Base-by-base conservation (phyloP, 1,140 invertebrate species). In the Trichogramma pretiosum region DNA sequence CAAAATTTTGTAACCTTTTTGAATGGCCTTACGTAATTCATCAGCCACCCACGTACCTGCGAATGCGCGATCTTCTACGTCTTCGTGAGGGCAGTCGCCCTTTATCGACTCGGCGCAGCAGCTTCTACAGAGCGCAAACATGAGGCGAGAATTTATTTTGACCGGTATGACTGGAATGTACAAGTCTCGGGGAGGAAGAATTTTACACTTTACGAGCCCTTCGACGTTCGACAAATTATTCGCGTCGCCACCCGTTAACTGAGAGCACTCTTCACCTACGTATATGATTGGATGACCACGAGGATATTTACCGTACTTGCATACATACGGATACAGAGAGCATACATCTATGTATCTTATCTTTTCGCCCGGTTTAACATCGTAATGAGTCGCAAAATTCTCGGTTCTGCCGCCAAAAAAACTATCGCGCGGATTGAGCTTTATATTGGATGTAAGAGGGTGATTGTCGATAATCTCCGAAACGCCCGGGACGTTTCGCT, bases 321-420 rank as follows among this genome's bases (percentile, higher is more conserved):
- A 48, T 14, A 56, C 39, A 9, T 40, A 61, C n/a, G 58, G 63
- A 52, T 69, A 68, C 8, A 68, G 50, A 19, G 54, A 59, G 21
- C 55, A 59, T 21, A 67, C 56, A 42, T 70, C 64, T 0, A 58
- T 45, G 40, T 66, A 68, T 32, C 53, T 48, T 17, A 68, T 67
- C 53, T 55, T 55, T 52, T 68, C 64, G 16, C 39, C 42, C 10
- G 38, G 44, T 11, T 49, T 38, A 10, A 44, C 45, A 50, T 63
- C 50, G 35, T 62, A 53, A 24, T 55, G 54, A 8, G 60, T 43
- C 7, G 54, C 53, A n/a, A 52, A 56, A 21, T 58, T 62, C 48
- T 61, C 60, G 16, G 60, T 64, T 19, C 63, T 30, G n/a, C 67
- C 63, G 13, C 67, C 64, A 43, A 58, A 67, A 39, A 70, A 64